Conservation (phyloP, 2,888 invertebrate genomes). For the Malthinus flaveolus region DNA sequence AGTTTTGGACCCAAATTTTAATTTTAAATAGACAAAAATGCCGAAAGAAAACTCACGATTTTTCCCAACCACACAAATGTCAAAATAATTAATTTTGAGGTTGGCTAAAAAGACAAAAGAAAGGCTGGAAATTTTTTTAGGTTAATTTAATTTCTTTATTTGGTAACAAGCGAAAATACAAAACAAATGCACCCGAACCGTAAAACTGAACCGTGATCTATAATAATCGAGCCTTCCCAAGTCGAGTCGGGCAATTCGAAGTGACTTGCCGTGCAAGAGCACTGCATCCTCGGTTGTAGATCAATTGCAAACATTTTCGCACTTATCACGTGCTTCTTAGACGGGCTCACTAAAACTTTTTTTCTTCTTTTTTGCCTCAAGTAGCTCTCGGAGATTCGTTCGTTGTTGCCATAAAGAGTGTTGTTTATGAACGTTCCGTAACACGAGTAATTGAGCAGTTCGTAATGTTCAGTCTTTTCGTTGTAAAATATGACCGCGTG, state of each 20-base stretch:
- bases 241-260: slow-evolving; percentile 57
- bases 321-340: slow-evolving; percentile 42
- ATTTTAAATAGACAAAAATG: no score
- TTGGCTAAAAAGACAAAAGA: no score
- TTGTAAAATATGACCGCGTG: slow-evolving; percentile 86
- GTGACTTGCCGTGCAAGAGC: slow-evolving; percentile 43
- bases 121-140: no score
- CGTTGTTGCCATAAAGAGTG: slow-evolving; percentile 79
- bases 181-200: slow-evolving; percentile 86
- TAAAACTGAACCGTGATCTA: slow-evolving; percentile 83
- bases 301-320: slow-evolving; percentile 51
- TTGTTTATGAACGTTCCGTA: slow-evolving; percentile 88
- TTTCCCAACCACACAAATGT: no score
- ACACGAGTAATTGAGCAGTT: slow-evolving; percentile 91
- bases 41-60: no score
- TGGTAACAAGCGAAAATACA: slow-evolving; percentile 73
- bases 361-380: slow-evolving; percentile 52
- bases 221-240: slow-evolving; percentile 89
- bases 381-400: slow-evolving; percentile 48
- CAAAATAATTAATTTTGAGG: no score
- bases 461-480: slow-evolving; percentile 79
- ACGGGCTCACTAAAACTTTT: slow-evolving; percentile 49
- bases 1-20: no score
- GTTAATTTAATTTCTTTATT: background rate
- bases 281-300: slow-evolving; percentile 45